These are phyloP conservation scores for Natator depressus DNA, from an alignment of 2,113 vertebrate species.

Conservation along the genomic window DNA sequence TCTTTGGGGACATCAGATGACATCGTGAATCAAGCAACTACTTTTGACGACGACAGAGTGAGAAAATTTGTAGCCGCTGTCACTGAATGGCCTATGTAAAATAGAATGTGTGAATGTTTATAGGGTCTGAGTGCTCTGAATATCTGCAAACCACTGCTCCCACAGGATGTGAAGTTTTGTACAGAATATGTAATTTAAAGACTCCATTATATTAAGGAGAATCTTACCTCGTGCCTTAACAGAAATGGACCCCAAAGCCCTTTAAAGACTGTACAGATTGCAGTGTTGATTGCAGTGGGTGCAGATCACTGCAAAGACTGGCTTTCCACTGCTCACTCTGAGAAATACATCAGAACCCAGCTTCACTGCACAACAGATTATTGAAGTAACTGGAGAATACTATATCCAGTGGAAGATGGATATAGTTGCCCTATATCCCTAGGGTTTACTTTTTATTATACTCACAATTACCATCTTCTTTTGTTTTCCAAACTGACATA, in stretches of 20 bases:
- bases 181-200: neutral
- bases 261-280: neutral
- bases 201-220: neutral
- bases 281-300: accelerated
- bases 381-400: neutral
- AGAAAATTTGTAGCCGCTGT: neutral
- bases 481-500: neutral
- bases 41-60: neutral
- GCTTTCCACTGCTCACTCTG: neutral
- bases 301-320: neutral
- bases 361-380: neutral
- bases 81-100: accelerated
- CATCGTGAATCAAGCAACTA: neutral
- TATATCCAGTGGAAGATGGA: neutral
- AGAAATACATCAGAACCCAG: accelerated
- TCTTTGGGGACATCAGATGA: neutral
- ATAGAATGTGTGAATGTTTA: neutral
- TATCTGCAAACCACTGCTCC: neutral
- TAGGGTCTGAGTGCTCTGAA: neutral
- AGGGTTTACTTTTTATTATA: neutral
- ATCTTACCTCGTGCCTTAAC: neutral
- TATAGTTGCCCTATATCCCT: neutral
- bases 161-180: neutral
- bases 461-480: neutral
- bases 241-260: neutral